A percentile compares a stretch with the other conserved stretches of the same genome.
Conservation (phyloP, 2,888 invertebrate genomes). For the Cybosia mesomella region DNA sequence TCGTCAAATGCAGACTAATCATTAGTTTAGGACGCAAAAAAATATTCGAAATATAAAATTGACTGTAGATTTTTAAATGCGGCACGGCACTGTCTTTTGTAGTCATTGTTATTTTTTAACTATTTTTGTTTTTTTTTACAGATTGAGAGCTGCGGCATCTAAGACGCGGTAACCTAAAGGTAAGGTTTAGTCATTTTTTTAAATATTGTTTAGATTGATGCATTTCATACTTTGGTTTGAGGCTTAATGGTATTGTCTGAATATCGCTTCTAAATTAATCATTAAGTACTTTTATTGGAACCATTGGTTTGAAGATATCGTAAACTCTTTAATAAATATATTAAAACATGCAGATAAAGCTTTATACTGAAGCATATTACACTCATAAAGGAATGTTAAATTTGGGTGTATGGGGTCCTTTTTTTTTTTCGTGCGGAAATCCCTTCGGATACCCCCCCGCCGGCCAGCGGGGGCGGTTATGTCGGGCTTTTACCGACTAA, state of each 20-base stretch:
- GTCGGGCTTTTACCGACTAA: no score
- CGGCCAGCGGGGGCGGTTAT: no score
- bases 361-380: no score
- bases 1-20: slow-evolving; percentile 76
- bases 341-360: no score
- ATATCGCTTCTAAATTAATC: not conserved
- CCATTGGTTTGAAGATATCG: not conserved
- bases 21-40: slow-evolving; percentile 73
- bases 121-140: slow-evolving; percentile 60
- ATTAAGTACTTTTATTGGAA: not conserved
- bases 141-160: slow-evolving; percentile 42
- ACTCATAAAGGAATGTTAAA: no score
- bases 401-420: no score
- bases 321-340: not conserved
- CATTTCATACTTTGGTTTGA: not conserved
- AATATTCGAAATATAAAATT: slow-evolving; percentile 69
- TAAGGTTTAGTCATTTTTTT: slow-evolving; percentile 49
- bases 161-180: slow-evolving; percentile 54
- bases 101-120: slow-evolving; percentile 47
- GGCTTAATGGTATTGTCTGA: not conserved
- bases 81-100: slow-evolving; percentile 53
- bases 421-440: no score
- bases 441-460: no score
- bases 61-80: slow-evolving; percentile 60
- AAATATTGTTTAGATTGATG: slow-evolving; percentile 14